A percentile compares a stretch with the other conserved stretches of the same genome.
These are phyloP conservation scores for Polypterus senegalus DNA, from an alignment of 2,113 vertebrate genomes.

Conservation along the genomic window DNA sequence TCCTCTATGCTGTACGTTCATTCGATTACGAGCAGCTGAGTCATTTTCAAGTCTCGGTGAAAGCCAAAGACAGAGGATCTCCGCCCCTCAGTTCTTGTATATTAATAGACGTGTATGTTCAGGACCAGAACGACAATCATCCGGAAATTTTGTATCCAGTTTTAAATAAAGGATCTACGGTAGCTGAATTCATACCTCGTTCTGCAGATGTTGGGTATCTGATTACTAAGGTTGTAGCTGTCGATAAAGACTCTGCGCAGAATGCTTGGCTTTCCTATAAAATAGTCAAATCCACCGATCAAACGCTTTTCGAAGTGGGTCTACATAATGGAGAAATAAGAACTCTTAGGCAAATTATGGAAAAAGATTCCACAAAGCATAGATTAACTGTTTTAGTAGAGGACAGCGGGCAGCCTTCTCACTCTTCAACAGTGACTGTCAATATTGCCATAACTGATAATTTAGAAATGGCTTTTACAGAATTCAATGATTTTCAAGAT, in stretches of 20 bases:
- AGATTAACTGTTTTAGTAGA: constrained; percentile 12
- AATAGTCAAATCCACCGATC: too few relatives aligned
- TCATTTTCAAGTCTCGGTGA: constrained; percentile 7
- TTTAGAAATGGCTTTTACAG: constrained; percentile 17
- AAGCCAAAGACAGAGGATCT: constrained; percentile 5
- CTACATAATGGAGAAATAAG: too few relatives aligned
- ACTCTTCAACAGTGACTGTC: constrained; percentile 20
- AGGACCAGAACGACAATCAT: background rate
- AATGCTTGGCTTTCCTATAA: constrained; percentile 34
- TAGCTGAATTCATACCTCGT: constrained; percentile 26
- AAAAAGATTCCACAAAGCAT: background rate
- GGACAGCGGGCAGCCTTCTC: constrained; percentile 18
- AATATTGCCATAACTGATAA: constrained; percentile 12
- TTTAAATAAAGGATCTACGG: constrained; percentile 23
- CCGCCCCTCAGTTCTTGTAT: background rate
- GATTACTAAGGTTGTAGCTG: constrained; percentile 25
- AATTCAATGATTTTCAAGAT: background rate
- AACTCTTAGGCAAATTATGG: background rate
- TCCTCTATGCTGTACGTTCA: constrained; percentile 12
- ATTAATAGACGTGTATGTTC: background rate
- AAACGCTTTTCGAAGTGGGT: too few relatives aligned
- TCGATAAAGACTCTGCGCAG: constrained; percentile 25
- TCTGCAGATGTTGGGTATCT: constrained; percentile 17
- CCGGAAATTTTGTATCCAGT: constrained; percentile 18
- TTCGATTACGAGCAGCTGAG: constrained; percentile 32